phyloP scores from a whole-genome alignment of 1,140 invertebrate species.

The Octopus bimaculoides region DNA sequence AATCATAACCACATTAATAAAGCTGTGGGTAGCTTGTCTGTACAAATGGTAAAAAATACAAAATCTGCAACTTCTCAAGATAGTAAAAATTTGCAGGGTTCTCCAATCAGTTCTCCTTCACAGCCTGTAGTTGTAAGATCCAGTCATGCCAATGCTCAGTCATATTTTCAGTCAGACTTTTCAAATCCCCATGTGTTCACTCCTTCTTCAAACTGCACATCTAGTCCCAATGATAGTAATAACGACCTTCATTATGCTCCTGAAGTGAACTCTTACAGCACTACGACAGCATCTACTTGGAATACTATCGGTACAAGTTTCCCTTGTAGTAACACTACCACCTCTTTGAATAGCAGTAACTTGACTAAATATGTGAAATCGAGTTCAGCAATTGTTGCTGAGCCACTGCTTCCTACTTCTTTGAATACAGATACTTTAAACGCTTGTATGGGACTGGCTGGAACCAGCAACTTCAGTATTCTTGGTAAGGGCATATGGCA shows the following conservation, averaged over 20 bases:
- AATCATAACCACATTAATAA: background rate
- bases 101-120: background rate
- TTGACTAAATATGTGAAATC: background rate
- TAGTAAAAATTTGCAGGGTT: background rate
- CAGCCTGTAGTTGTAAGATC: background rate
- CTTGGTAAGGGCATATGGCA: slow-evolving; percentile 11
- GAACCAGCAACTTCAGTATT: slow-evolving; percentile 11
- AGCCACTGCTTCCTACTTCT: background rate
- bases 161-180: background rate
- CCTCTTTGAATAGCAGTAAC: background rate
- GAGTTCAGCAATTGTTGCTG: background rate
- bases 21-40: background rate
- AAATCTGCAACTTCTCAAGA: background rate
- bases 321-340: background rate
- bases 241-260: background rate
- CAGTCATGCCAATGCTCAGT: too few relatives aligned
- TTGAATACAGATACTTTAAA: slow-evolving; percentile 1
- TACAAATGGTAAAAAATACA: background rate
- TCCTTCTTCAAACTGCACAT: background rate
- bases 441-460: slow-evolving; percentile 11
- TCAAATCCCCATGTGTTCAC: background rate
- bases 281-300: background rate
- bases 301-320: background rate
- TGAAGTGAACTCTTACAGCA: background rate
- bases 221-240: slow-evolving; percentile 4